Evolutionary conservation across 1,140 invertebrate species (phyloP).

Genomic region (Eciton burchellii): DNA sequence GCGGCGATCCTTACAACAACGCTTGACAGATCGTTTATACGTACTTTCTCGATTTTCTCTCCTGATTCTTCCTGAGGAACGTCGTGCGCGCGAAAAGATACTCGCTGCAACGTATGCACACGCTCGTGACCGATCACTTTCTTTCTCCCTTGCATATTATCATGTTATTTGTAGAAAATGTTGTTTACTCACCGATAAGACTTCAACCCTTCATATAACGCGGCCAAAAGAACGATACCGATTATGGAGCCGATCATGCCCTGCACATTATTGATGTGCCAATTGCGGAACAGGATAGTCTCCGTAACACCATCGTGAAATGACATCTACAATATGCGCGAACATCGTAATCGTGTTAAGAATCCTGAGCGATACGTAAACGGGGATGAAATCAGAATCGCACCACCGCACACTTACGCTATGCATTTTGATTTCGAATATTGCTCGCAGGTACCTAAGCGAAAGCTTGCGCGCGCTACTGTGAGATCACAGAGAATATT

Average conservation of each 20-base stretch:
- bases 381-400: not conserved
- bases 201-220: slow-evolving; percentile 81
- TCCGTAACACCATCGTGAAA: slow-evolving; percentile 82
- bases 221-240: slow-evolving; percentile 77
- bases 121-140: not conserved
- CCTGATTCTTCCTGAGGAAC: slow-evolving; percentile 12
- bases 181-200: slow-evolving; percentile 78
- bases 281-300: slow-evolving; percentile 80
- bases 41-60: slow-evolving; percentile 47
- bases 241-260: slow-evolving; percentile 79
- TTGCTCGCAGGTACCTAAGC: not conserved
- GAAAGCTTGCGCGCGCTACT: not conserved
- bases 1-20: not conserved
- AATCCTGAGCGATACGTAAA: not conserved
- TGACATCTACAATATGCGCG: slow-evolving; percentile 74
- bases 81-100: slow-evolving; percentile 65
- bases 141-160: no score
- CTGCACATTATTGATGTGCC: slow-evolving; percentile 74
- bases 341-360: not conserved
- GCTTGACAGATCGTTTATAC: not conserved
- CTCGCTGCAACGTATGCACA: slow-evolving; percentile 72
- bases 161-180: not conserved
- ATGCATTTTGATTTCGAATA: slow-evolving; percentile 54
- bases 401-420: slow-evolving; percentile 39
- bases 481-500: slow-evolving; percentile 1